A percentile compares a stretch with the other conserved stretches of the same genome.
Conservation (phyloP, 2,797 vertebrate genomes). For the Melopsittacus undulatus region DNA sequence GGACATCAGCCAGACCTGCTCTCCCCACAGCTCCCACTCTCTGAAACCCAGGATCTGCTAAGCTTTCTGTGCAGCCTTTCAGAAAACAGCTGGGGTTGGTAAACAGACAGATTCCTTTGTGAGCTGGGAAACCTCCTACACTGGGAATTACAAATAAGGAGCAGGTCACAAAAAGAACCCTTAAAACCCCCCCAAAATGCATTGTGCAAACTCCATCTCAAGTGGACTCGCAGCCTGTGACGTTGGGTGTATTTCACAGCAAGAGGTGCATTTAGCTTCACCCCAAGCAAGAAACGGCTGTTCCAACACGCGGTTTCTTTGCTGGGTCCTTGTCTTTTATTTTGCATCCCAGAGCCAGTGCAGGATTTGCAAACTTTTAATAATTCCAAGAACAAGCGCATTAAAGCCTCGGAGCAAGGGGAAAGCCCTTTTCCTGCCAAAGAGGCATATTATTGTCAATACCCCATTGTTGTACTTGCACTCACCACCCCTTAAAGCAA, state of each 20-base stretch:
- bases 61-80: neutral
- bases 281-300: neutral
- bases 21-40: neutral
- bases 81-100: neutral
- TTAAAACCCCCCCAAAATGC: neutral
- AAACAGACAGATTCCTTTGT: neutral
- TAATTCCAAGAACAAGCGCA: constrained; percentile 46
- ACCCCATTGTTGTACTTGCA: constrained; percentile 74
- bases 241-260: accelerated
- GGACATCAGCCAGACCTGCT: neutral
- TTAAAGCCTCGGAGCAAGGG: constrained; percentile 39
- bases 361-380: constrained; percentile 43
- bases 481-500: constrained; percentile 73
- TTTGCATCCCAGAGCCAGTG: neutral
- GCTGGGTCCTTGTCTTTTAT: neutral
- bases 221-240: neutral
- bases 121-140: neutral
- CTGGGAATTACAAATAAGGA: neutral
- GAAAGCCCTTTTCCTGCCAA: constrained; percentile 80
- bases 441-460: constrained; percentile 75
- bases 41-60: neutral
- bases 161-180: neutral
- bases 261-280: neutral
- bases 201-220: neutral
- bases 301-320: neutral